Percentiles rank a stretch among this genome's conserved stretches.
Evolutionary conservation across 2,113 vertebrate species (phyloP).

Genomic region (Herpailurus yagouaroundi): DNA sequence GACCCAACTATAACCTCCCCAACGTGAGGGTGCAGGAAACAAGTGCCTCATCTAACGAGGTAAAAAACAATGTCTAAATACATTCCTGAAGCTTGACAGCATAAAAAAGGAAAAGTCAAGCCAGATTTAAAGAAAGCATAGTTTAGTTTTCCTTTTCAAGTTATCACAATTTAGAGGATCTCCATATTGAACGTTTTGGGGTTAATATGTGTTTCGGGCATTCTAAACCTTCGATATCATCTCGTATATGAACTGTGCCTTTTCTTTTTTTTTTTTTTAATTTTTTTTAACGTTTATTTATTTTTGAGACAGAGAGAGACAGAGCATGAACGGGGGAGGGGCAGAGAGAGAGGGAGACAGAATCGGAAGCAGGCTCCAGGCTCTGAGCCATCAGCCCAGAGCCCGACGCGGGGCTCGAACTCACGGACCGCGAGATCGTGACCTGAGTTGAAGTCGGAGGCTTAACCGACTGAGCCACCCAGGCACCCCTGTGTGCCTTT

Average conservation of each 20-base stretch:
- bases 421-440: no score
- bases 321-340: no score
- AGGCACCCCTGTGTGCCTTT: no score
- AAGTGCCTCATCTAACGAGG: not conserved
- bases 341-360: no score
- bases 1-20: not conserved
- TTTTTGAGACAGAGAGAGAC: no score
- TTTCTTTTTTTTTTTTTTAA: no score
- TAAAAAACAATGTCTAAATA: not conserved
- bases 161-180: not conserved
- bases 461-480: no score
- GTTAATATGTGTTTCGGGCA: not conserved
- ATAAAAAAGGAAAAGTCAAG: not conserved
- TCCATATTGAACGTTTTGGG: not conserved
- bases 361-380: no score
- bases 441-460: no score
- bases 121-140: conserved; percentile 15
- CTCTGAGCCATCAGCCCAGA: no score
- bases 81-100: not conserved
- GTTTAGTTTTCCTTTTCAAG: not conserved
- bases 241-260: not conserved
- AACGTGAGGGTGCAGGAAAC: not conserved
- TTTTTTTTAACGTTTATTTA: no score
- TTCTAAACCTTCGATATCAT: not conserved
- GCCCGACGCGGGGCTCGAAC: rapidly evolving